A percentile compares a stretch with the other conserved stretches of the same genome.
Conservation (phyloP, 1,140 invertebrate genomes). For the Sycophaga agraensis region DNA sequence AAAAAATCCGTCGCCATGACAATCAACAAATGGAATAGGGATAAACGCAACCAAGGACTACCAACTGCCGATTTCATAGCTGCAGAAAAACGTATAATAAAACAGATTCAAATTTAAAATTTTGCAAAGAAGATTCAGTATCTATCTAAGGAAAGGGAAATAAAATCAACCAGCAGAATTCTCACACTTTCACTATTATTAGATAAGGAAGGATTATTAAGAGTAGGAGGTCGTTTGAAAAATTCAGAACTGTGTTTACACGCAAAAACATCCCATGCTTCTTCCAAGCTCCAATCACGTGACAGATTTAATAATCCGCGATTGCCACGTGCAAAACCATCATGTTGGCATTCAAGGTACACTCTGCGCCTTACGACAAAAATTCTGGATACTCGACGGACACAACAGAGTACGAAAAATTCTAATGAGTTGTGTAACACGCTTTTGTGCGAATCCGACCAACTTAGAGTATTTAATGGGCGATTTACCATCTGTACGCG, state of each 20-base stretch:
- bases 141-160: too few species aligned
- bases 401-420: slow-evolving; percentile 18
- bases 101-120: too few species aligned
- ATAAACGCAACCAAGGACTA: too few species aligned
- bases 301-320: slow-evolving; percentile 23
- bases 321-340: slow-evolving; percentile 24
- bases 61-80: too few species aligned
- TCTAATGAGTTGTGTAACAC: slow-evolving; percentile 16
- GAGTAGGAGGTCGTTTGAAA: slow-evolving; percentile 46
- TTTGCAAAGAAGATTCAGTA: too few species aligned
- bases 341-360: slow-evolving; percentile 42
- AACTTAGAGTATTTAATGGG: slow-evolving; percentile 24
- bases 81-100: too few species aligned
- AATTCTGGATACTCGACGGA: slow-evolving; percentile 34
- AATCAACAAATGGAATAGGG: too few species aligned
- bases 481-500: slow-evolving; percentile 10
- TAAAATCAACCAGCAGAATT: too few species aligned
- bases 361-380: slow-evolving; percentile 17
- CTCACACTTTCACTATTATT: too few species aligned
- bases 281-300: slow-evolving; percentile 35
- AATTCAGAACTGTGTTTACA: slow-evolving; percentile 36
- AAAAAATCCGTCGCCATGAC: too few species aligned
- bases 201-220: too few species aligned
- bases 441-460: slow-evolving; percentile 11
- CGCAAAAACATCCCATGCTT: slow-evolving; percentile 45